Percentiles rank a stretch among this genome's conserved stretches.
Evolutionary conservation across 2,797 vertebrate species (phyloP).

Genomic region (Ctenosaura bakeri): DNA sequence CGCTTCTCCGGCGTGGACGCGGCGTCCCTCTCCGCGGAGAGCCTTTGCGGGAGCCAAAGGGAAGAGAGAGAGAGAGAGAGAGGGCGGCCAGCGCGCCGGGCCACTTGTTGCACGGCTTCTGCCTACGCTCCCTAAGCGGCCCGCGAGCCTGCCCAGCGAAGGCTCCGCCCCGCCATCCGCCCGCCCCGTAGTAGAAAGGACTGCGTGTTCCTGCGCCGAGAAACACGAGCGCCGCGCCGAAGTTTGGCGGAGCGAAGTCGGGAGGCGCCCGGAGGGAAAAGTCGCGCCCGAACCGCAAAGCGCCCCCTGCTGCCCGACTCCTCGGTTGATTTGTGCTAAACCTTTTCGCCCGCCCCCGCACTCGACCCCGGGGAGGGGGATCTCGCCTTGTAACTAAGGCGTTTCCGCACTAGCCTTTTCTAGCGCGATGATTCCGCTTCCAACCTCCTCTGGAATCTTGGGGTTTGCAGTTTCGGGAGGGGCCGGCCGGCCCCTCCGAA

Average conservation of each 20-base stretch:
- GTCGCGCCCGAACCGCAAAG: background rate
- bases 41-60: background rate
- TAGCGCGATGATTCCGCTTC: too few relatives aligned
- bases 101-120: slow-evolving; percentile 61
- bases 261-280: background rate
- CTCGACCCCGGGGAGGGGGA: too few relatives aligned
- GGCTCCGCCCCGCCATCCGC: background rate
- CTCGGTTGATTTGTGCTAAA: too few relatives aligned
- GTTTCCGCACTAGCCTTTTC: too few relatives aligned
- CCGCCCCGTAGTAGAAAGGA: background rate
- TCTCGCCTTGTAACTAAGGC: too few relatives aligned
- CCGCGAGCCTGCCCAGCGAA: background rate
- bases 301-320: slow-evolving; percentile 23
- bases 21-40: background rate
- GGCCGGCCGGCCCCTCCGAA: too few relatives aligned
- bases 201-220: slow-evolving; percentile 21
- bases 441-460: too few relatives aligned
- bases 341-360: too few relatives aligned
- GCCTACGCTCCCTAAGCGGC: background rate
- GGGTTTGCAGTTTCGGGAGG: too few relatives aligned
- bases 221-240: background rate
- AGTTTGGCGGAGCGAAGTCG: background rate
- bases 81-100: background rate
- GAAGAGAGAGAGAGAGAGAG: background rate
- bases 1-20: background rate